Conservation (phyloP, 2,113 vertebrate species). For the Mustelus asterias region DNA sequence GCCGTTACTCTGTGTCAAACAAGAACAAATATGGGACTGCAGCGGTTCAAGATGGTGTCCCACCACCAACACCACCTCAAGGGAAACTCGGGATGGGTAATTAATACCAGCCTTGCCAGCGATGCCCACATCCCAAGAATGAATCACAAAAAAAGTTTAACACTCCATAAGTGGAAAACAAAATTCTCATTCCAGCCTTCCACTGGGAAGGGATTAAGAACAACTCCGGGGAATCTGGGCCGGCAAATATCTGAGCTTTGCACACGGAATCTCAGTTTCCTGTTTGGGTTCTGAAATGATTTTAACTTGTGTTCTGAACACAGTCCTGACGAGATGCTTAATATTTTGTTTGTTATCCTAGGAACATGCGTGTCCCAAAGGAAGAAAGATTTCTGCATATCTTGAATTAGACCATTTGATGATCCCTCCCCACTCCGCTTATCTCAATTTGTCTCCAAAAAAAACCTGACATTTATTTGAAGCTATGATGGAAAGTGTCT, state of each 20-base stretch:
- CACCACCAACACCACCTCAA: neutral
- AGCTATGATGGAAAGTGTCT: too few species aligned
- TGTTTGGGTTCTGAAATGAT: neutral
- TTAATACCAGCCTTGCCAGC: too few species aligned
- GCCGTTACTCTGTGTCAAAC: neutral
- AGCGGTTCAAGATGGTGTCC: neutral
- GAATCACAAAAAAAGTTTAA: neutral
- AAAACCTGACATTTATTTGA: neutral
- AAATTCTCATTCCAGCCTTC: neutral
- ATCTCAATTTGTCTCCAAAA: neutral
- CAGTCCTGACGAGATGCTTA: neutral
- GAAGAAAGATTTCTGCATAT: neutral
- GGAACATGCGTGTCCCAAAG: neutral
- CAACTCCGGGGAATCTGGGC: neutral
- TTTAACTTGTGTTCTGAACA: neutral
- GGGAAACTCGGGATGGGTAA: neutral
- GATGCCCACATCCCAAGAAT: neutral
- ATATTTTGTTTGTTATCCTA: conserved; percentile 11
- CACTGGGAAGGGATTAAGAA: neutral
- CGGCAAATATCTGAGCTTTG: neutral
- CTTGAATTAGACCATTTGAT: neutral
- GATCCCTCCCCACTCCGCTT: neutral
- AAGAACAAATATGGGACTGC: neutral
- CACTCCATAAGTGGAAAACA: neutral
- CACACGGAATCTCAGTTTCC: neutral